Evolutionary conservation across 2,888 invertebrate species (phyloP).

Genomic region (Arctia plantaginis): DNA sequence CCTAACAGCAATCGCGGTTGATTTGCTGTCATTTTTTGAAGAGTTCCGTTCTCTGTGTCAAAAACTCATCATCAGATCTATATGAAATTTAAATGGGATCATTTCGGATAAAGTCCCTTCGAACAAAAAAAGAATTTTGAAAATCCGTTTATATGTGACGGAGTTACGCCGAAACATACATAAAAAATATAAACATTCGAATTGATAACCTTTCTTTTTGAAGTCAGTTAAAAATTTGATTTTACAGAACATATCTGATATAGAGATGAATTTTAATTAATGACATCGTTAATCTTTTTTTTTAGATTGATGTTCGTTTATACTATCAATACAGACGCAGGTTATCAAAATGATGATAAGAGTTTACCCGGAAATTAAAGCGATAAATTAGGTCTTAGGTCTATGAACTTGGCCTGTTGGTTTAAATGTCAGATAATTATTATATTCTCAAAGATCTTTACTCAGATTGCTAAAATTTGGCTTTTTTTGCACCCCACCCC

Average conservation of each 20-base stretch:
- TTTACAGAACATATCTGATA: not conserved
- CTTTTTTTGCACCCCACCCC: too few species aligned
- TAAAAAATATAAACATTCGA: too few species aligned
- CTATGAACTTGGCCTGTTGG: not conserved
- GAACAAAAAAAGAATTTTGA: too few species aligned
- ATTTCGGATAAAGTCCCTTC: too few species aligned
- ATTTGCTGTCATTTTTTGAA: too few species aligned
- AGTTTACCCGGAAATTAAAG: not conserved
- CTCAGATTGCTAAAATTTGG: not conserved
- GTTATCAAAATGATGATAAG: not conserved
- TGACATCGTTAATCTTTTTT: not conserved
- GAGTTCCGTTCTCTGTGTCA: too few species aligned
- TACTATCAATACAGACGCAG: not conserved
- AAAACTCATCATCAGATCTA: too few species aligned
- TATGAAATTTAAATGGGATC: too few species aligned
- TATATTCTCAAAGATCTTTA: not conserved
- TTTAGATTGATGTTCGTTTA: not conserved
- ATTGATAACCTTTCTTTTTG: too few species aligned
- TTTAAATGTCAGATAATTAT: not conserved
- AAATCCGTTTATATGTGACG: too few species aligned
- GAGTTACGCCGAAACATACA: too few species aligned
- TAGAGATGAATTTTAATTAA: not conserved
- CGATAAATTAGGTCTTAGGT: not conserved
- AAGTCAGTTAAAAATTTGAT: not conserved
- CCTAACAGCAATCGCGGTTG: too few species aligned